Conservation (phyloP, 2,797 vertebrate genomes). For the Sardinella longiceps region DNA sequence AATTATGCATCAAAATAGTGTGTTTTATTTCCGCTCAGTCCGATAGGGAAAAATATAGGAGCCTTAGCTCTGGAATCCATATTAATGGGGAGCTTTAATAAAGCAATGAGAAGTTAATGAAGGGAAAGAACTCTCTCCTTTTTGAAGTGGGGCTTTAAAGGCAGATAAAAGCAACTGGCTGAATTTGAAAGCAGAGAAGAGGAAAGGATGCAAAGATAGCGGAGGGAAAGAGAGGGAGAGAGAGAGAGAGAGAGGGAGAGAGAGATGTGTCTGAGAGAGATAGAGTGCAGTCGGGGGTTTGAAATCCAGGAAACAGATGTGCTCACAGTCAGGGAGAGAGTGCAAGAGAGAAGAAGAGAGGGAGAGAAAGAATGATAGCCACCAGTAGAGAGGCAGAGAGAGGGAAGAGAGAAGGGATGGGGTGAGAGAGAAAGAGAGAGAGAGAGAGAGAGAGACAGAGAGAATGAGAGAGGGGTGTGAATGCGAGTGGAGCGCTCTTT, state of each 20-base stretch:
- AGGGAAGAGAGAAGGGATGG: constrained; percentile 21
- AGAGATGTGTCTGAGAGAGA: not conserved
- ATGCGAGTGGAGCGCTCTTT: constrained; percentile 38
- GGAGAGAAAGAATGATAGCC: constrained; percentile 21
- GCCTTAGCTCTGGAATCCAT: constrained; percentile 36
- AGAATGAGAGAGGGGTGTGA: constrained; percentile 16
- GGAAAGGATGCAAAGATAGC: constrained; percentile 33
- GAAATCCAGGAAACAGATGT: constrained; percentile 44
- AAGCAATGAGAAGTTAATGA: constrained; percentile 44
- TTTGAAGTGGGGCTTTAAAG: constrained; percentile 55
- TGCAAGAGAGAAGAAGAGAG: constrained; percentile 20
- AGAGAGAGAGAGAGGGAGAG: not conserved
- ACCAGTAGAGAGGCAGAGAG: constrained; percentile 16
- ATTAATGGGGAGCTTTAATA: constrained; percentile 46
- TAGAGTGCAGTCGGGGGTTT: constrained; percentile 35
- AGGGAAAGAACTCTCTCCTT: constrained; percentile 37
- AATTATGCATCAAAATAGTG: constrained; percentile 26
- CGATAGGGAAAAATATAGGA: constrained; percentile 37
- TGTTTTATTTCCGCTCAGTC: not conserved
- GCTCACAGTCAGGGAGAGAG: constrained; percentile 10
- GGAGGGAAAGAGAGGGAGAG: not conserved
- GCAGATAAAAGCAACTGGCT: constrained; percentile 39
- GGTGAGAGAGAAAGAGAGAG: constrained; percentile 8
- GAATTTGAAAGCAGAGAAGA: constrained; percentile 46
- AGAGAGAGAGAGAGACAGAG: constrained; percentile 20